A percentile compares a stretch with the other conserved stretches of the same genome.
Evolutionary conservation across 2,113 vertebrate genomes (phyloP).

Genomic region (Cheirogaleus medius): DNA sequence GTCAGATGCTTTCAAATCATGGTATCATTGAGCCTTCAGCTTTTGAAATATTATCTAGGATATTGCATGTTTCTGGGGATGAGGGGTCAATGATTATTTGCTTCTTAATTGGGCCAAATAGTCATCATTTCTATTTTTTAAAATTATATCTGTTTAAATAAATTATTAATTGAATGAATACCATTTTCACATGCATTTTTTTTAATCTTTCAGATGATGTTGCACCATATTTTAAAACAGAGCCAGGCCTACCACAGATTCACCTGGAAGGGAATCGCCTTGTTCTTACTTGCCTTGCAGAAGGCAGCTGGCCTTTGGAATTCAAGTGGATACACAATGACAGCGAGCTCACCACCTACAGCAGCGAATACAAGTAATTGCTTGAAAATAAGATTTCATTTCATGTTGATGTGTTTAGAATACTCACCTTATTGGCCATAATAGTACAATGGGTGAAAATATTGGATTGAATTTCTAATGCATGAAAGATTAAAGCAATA

Average conservation of each 20-base stretch:
- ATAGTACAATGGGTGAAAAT: background rate
- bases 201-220: conserved; percentile 86
- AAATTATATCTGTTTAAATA: background rate
- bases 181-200: background rate
- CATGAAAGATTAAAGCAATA: background rate
- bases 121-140: background rate
- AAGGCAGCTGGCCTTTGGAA: conserved; percentile 98
- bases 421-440: background rate
- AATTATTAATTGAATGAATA: background rate
- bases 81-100: background rate
- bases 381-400: background rate
- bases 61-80: background rate
- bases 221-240: conserved; percentile 89
- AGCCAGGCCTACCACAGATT: conserved; percentile 86
- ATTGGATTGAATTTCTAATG: background rate
- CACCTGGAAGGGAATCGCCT: conserved; percentile 95
- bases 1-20: background rate
- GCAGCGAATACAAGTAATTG: conserved; percentile 92
- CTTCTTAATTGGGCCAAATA: background rate
- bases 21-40: no score
- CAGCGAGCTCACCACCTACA: conserved; percentile 91
- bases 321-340: conserved; percentile 92
- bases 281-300: conserved; percentile 94
- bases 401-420: background rate
- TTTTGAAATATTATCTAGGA: background rate